Evolutionary conservation across 2,888 invertebrate species (phyloP), one percentile per base, ranked within the genome.

Genomic region (Drosophila planitibia): DNA sequence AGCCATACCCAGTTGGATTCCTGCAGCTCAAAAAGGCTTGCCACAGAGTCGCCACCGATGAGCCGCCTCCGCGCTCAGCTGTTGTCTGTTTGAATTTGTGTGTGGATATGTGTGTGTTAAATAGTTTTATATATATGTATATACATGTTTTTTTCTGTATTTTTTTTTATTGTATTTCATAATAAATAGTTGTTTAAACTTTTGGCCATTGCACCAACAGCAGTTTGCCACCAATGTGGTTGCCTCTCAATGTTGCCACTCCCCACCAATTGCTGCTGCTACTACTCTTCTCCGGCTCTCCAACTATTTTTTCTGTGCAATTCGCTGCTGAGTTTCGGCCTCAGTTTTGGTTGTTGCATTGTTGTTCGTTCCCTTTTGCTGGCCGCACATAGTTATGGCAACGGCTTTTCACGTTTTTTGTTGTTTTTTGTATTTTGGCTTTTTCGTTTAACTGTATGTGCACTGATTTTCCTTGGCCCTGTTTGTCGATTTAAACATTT

Each of bases 341-440:
- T 70, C 58, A 52, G 51, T 69, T 65, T 76, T 61, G 66, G 58
- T 57, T 78, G 68, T 79, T 79, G 61, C 79, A 75, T 79, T 82
- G 85, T 86, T 83, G 79, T 66, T 53, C 60, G 62, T 59, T 79
- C 79, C 65, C 69, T 76, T 77, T 60, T 75, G 86, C 77, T 70
- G 59, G 91, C 91, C 88, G 83, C 88, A 91, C 91, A 89, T 89
- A 89, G 91, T 90, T 89, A 91, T 89, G 91, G 91, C 83, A 90
- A 85, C 90, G 82, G 73, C 76, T 90, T 57, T 57, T n/a, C 28
- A 4, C 6, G 35, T 35, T 35, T 19, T 37, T 28, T 37, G 25
- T 57, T 33, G 2, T 28, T 32, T 22, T 53, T 35, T 30, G 2
- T 30, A n/a, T 87, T 87, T 91, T 69, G 79, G 72, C 70, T 86